phyloP scores from a whole-genome alignment of 2,113 vertebrate species.

The Gila orcuttii region DNA sequence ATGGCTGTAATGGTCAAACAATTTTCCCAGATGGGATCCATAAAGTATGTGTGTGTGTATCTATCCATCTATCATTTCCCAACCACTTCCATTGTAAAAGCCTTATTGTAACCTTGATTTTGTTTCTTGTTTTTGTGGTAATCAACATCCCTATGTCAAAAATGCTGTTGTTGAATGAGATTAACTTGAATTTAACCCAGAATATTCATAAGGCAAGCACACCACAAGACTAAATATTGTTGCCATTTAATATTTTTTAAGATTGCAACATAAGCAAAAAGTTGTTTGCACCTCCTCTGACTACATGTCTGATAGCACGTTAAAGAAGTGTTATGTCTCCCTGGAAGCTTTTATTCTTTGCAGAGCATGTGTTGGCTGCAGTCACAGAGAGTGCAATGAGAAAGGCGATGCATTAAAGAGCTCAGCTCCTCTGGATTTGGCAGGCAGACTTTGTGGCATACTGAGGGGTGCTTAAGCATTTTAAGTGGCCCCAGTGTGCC shows the following conservation, averaged over 20 bases:
- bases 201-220: background rate
- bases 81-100: no score
- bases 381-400: background rate
- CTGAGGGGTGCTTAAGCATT: constrained; percentile 33
- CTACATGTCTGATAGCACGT: background rate
- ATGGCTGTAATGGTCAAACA: no score
- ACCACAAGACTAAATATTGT: background rate
- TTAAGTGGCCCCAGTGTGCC: constrained; percentile 21
- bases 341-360: background rate
- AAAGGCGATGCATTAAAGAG: background rate
- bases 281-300: background rate
- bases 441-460: background rate
- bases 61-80: no score
- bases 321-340: background rate
- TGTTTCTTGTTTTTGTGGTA: no score
- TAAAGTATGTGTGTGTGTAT: no score
- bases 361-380: background rate
- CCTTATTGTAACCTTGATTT: no score
- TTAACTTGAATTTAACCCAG: no score
- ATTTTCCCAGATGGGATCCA: no score
- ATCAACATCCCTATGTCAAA: no score
- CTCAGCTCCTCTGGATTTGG: background rate
- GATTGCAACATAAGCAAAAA: background rate
- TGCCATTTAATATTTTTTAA: background rate
- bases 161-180: no score